Conservation (phyloP, 2,888 invertebrate genomes). For the Callyntrura sp. region DNA sequence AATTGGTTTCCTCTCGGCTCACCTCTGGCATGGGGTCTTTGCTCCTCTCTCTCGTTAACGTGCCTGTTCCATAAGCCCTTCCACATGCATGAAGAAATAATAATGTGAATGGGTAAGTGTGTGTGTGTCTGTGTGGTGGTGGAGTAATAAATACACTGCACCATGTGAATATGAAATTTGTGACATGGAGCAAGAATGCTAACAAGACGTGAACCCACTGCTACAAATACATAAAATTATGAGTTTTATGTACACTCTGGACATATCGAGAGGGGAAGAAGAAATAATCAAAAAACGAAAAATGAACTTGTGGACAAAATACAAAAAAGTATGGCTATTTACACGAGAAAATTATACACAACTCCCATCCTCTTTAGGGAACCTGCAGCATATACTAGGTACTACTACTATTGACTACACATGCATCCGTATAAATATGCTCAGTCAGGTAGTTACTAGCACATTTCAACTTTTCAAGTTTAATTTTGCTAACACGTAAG, state of each 20-base stretch:
- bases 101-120: constrained; percentile 33
- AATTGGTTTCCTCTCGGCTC: constrained; percentile 74
- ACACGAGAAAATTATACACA: constrained; percentile 37
- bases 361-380: too few relatives aligned
- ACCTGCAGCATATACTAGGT: too few relatives aligned
- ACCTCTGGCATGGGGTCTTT: constrained; percentile 77
- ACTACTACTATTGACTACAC: too few relatives aligned
- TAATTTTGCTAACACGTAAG: too few relatives aligned
- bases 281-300: constrained; percentile 61
- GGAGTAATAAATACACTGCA: constrained; percentile 47
- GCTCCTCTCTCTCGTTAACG: constrained; percentile 58
- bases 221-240: constrained; percentile 76
- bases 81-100: background rate
- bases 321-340: background rate
- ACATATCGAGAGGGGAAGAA: constrained; percentile 58
- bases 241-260: constrained; percentile 70
- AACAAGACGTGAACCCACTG: constrained; percentile 74
- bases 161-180: constrained; percentile 74
- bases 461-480: too few relatives aligned
- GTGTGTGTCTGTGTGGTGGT: constrained; percentile 45
- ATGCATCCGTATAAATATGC: too few relatives aligned
- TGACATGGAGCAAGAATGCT: constrained; percentile 73
- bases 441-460: too few relatives aligned
- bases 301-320: constrained; percentile 35
- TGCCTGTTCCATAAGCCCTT: constrained; percentile 17